Percentiles rank a stretch among this genome's conserved stretches.
Evolutionary conservation across 2,113 vertebrate genomes (phyloP).

Genomic region (Lota lota): DNA sequence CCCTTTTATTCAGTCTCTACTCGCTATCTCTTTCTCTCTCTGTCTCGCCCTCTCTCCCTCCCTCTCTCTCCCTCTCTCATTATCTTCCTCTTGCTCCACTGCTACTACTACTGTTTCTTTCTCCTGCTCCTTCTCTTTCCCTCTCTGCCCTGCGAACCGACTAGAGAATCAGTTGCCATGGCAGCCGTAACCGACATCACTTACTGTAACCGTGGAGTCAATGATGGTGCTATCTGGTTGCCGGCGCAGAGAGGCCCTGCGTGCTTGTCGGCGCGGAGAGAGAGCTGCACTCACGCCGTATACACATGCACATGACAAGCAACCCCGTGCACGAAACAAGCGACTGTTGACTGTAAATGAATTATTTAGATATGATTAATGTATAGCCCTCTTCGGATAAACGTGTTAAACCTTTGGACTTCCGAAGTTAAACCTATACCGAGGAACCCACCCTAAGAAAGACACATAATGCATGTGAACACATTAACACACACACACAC

Average conservation of each 20-base stretch:
- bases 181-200: conserved; percentile 74
- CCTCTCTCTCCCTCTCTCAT: background rate
- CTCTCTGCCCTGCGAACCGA: conserved; percentile 35
- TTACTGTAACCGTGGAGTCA: conserved; percentile 65
- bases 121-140: conserved; percentile 24
- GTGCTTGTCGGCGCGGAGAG: no score
- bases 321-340: no score
- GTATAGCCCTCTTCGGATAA: no score
- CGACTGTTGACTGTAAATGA: no score
- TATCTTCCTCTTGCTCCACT: conserved; percentile 20
- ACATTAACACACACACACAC: background rate
- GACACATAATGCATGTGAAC: background rate
- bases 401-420: no score
- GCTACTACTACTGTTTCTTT: conserved; percentile 33
- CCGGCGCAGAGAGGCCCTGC: conserved; percentile 15
- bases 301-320: no score
- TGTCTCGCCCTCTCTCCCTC: conserved; percentile 27
- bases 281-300: no score
- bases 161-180: conserved; percentile 75
- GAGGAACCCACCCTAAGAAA: background rate
- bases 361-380: no score
- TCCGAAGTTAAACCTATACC: no score
- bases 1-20: conserved; percentile 8
- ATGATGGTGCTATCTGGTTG: conserved; percentile 59
- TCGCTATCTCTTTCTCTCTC: conserved; percentile 29